Base-by-base conservation (phyloP, 1,140 invertebrate genomes). In the Medauroidea extradentata region DNA sequence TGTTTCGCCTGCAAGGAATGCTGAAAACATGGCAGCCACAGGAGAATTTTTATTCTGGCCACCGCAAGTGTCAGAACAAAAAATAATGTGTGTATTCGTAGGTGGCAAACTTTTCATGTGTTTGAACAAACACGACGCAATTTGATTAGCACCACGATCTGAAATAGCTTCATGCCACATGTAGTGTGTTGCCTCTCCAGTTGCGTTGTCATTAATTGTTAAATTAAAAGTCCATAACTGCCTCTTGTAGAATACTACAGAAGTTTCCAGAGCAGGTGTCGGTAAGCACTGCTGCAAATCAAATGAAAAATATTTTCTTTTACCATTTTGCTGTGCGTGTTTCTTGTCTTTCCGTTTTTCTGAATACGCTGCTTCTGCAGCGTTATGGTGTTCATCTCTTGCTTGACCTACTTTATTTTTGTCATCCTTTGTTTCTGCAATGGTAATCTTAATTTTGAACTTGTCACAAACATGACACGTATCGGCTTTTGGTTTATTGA, bases 181-280 rank as follows among this genome's bases (percentile, higher is more conserved):
- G 53, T 64, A 73, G 50, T 69, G 69, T 27, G 43, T 56, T 50
- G 61, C 60, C 38, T 67, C 41, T 54, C 64, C 56, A 21, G 41
- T 55, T 21, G 24, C 53, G 51, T 48, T 68, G 29, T 69, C 67
- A 59, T 71, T 61, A n/a, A 75, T 61, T 19, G 72, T 73, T 34
- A 75, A 60, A 55, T 75, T 75, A 42, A 65, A 75, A 3, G 67
- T 73, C 69, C 73, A 74, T 21, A 75, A 53, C 51, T 65, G 67
- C 24, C 68, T 50, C 61, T 70, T 69, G 59, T 75, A 75, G 63
- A 71, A 73, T 11, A 68, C 56, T 14, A 70, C 57, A 14, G 64
- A 68, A 14, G 66, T 66, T 41, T 61, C 49, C 13, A 73, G 57
- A 43, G 52, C 54, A 5, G 68, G 70, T 5, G 72, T 74, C 18